Percentiles rank a stretch among this genome's conserved stretches.
Evolutionary conservation across 2,888 invertebrate genomes (phyloP).

Genomic region (Patella pellucida): DNA sequence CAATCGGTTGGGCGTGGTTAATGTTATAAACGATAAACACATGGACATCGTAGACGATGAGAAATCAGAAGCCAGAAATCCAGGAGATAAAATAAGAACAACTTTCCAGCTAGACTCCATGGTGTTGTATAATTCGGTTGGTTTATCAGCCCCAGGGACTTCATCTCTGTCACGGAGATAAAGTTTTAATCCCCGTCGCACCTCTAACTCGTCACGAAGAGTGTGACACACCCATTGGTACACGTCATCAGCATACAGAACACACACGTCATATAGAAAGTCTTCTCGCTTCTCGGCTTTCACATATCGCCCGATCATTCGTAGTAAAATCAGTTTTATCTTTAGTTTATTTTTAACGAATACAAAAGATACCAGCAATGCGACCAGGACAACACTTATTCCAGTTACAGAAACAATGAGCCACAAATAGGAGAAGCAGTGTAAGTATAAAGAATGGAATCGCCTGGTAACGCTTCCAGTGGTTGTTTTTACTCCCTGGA

Average conservation of each 20-base stretch:
- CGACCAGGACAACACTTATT: background rate
- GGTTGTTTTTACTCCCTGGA: background rate
- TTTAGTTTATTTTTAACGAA: background rate
- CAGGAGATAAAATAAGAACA: background rate
- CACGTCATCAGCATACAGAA: background rate
- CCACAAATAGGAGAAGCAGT: background rate
- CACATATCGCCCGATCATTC: background rate
- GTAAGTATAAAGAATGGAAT: background rate
- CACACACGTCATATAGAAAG: background rate
- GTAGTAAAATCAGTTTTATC: background rate
- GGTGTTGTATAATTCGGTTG: background rate
- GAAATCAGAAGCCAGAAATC: background rate
- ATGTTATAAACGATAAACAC: background rate
- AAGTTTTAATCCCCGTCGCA: background rate
- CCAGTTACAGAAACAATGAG: background rate
- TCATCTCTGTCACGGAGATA: background rate
- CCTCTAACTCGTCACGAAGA: background rate
- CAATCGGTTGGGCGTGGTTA: slow-evolving; percentile 8
- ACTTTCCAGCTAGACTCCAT: background rate
- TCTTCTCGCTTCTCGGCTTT: background rate
- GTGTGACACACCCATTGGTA: background rate
- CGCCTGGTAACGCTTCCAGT: background rate
- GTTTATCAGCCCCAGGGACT: background rate
- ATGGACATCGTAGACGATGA: background rate
- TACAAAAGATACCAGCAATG: background rate